phyloP scores from a whole-genome alignment of 2,113 vertebrate genomes.

The Diadophis punctatus region DNA sequence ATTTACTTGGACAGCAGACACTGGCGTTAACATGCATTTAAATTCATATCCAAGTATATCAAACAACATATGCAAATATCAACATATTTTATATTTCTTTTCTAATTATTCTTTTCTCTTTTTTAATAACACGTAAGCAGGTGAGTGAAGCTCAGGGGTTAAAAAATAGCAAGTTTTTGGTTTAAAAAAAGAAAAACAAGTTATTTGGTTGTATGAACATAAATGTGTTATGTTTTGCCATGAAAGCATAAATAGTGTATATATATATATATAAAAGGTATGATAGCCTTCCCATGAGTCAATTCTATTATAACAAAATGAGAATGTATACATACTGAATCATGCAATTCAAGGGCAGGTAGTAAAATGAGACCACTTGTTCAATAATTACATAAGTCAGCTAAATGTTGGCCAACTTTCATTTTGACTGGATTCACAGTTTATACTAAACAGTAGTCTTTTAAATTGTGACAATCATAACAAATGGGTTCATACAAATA shows the following conservation, averaged over 20 bases:
- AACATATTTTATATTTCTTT: background rate
- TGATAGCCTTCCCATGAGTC: background rate
- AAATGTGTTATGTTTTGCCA: background rate
- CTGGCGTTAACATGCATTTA: background rate
- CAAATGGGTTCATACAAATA: background rate
- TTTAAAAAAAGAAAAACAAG: background rate
- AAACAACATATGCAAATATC: background rate
- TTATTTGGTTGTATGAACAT: background rate
- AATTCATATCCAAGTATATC: background rate
- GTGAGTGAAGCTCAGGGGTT: background rate
- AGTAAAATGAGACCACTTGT: background rate
- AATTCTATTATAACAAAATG: background rate
- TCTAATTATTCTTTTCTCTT: background rate
- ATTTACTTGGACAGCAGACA: background rate
- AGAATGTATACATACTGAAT: background rate
- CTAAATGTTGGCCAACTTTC: background rate
- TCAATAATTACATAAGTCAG: background rate
- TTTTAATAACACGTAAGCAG: background rate
- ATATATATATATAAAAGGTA: background rate
- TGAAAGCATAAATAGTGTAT: background rate
- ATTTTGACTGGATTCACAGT: background rate
- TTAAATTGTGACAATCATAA: background rate
- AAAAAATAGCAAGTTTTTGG: background rate
- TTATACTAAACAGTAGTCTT: background rate
- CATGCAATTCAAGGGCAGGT: background rate